Base-by-base conservation (phyloP, 2,113 vertebrate species). In the Actenoides lindsayi region DNA sequence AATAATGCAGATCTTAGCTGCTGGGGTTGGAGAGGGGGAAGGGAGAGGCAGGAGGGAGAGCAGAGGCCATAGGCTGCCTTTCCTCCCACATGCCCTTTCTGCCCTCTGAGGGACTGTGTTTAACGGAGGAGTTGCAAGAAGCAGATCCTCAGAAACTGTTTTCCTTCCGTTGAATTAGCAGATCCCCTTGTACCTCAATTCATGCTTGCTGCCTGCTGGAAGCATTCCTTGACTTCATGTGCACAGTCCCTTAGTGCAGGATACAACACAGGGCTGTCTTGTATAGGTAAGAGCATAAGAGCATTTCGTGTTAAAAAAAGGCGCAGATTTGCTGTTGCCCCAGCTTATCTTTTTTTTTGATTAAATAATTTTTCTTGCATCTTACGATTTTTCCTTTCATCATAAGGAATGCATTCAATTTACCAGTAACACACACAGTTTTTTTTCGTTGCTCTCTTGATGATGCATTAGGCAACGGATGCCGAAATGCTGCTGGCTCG, bases 1-100 rank as follows among this genome's bases (percentile, higher is more conserved):
- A 75, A 86, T 86, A 54, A 86, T 83, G 64, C 64, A 77, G 69
- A 75, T 90, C 76, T 78, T 73, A 86, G 92, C 87, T 92, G 78
- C 93, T 76, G 81, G 84, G 85, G 21, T 25, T 91, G 78, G 44
- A 2, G 51, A 67, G 87, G 88, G 88, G 86, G 89, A 73, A 90
- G 89, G 91, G 95, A 25, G 31, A 10, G 57, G 33, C 23, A 4
- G 56, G 4, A 3, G 25, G 10, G 42, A 57, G 39, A 60, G 64
- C 56, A 16, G 25, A 67, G 56, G 48, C 54, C 13, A 3, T 12
- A 8, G 39, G 11, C 54, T 59, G 64, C 4, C 59, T 65, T 44
- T 23, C 6, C n/a, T 80, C 44, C 75, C 67, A 18, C 11, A 2
- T 44, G 21, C 57, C 50, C 44, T 19, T 63, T 46, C 17, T 67